Base-by-base conservation (phyloP, 1,140 invertebrate genomes). In the Nasonia giraulti region DNA sequence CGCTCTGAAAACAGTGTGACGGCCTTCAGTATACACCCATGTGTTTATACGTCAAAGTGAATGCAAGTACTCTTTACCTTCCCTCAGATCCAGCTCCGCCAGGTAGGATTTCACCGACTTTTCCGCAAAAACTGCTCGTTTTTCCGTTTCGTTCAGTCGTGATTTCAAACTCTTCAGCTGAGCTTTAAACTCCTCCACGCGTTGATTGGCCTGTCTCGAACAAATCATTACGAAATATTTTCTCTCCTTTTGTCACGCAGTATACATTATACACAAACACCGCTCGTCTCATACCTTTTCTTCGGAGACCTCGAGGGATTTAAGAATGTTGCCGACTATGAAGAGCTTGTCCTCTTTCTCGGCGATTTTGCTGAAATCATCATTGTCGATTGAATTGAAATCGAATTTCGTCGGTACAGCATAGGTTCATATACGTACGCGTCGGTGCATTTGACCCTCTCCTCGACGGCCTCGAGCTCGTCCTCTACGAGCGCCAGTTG, bases 241-340 rank as follows among this genome's bases (percentile, higher is more conserved):
- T 66, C 62, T 5, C 5, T 17, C n/a, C 62, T 66, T 40, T 76
- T 44, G 7, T 11, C 7, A 8, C 8, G 5, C 40, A 44, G 33
- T 44, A 8, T 44, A 44, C 2, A 0, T 8, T 74, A 17, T 82
- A 14, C 6, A 5, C 33, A 37, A 37, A 37, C 33, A 37, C 2
- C 4, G 0, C 33, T 37, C 33, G 33, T 37, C 3, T 37, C 27
- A 93, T 96, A 99, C 99, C 97, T 99, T 99, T 94, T 99, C 98
- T 94, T 99, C 98, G 89, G 98, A 98, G 89, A 99, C 98, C 95
- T 99, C 98, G 89, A 99, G 96, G 89, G 99, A 99, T 94, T 99
- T 99, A 93, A 99, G 95, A 95, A 99, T 99, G 96, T 99, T 99
- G 92, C 98, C 98, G 92, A 99, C 98, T 90, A 99, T 98, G 91